Conservation (phyloP, 2,888 invertebrate genomes). For the Melangyna quadrimaculata region DNA sequence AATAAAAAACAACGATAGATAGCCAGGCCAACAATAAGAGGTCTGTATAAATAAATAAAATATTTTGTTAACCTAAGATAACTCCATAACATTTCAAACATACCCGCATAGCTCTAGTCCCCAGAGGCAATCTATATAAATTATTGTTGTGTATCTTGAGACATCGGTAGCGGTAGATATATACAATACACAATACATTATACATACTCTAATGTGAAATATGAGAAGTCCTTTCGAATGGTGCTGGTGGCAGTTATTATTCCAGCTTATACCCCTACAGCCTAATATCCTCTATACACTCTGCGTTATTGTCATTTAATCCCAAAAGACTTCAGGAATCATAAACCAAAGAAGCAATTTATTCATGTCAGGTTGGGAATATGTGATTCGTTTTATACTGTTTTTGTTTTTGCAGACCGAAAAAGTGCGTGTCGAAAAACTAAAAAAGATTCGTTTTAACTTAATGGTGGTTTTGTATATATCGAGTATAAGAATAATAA, state of each 20-base stretch:
- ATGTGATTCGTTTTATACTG: background rate
- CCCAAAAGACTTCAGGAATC: constrained; percentile 2
- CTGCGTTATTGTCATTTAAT: background rate
- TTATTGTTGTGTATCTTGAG: background rate
- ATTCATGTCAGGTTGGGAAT: constrained; percentile 7
- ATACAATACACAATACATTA: background rate
- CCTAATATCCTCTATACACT: too few relatives aligned
- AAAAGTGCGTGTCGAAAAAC: background rate
- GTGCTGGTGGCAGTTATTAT: background rate
- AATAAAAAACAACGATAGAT: background rate
- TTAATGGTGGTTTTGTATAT: background rate
- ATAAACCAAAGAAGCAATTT: constrained; percentile 3
- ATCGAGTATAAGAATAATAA: background rate
- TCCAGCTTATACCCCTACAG: background rate
- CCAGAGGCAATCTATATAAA: background rate
- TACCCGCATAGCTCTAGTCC: background rate
- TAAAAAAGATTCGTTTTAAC: background rate
- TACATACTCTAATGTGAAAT: background rate
- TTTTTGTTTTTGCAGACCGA: background rate
- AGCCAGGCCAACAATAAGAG: background rate
- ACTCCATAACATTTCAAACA: background rate
- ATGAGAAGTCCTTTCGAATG: background rate
- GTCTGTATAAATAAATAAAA: background rate
- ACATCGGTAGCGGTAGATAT: background rate
- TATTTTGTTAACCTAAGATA: background rate